Base-by-base conservation (phyloP, 1,140 invertebrate species). In the Eurosta solidaginis region DNA sequence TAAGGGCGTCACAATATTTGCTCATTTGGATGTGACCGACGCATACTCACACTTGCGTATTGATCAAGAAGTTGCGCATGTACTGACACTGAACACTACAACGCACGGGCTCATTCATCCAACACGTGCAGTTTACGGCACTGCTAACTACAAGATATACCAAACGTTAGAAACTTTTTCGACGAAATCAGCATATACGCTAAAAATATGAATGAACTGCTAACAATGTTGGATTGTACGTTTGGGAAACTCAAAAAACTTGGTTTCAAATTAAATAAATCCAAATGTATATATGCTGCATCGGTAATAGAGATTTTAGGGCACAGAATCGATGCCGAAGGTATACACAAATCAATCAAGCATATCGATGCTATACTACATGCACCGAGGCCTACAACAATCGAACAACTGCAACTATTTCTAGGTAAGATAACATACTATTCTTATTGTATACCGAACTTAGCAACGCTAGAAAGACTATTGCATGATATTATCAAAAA, bases 221-320 rank as follows among this genome's bases (percentile, higher is more conserved):
- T n/a, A n/a, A n/a, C n/a, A n/a, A n/a, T n/a, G n/a, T n/a, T n/a
- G n/a, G n/a, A n/a, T 42, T 42, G 40, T 42, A 42, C 40, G 40
- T 42, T 25, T 22, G 10, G 29, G 52, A 29, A 27, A 22, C 25
- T 25, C 3, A n/a, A n/a, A n/a, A n/a, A n/a, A n/a, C 52, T 3
- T 59, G 73, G 20, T 1, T n/a, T 74, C 6, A 17, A 22, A 20
- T 44, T 76, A 44, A 74, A 74, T 20, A 36, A 42, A 25, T 74
- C 68, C 9, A 74, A 74, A 25, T 74, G 68, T 74, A 36, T 74
- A 44, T 74, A 40, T 44, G 68, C 33, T 44, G 40, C 68, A 74
- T 40, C 6, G 7, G 9, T 36, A n/a, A 44, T 74, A 3, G 68
- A 74, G 42, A 40, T 74, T 74, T n/a, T 44, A 17, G 40, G 33